phyloP scores from a whole-genome alignment of 2,113 vertebrate genomes.

The Pagrus major region DNA sequence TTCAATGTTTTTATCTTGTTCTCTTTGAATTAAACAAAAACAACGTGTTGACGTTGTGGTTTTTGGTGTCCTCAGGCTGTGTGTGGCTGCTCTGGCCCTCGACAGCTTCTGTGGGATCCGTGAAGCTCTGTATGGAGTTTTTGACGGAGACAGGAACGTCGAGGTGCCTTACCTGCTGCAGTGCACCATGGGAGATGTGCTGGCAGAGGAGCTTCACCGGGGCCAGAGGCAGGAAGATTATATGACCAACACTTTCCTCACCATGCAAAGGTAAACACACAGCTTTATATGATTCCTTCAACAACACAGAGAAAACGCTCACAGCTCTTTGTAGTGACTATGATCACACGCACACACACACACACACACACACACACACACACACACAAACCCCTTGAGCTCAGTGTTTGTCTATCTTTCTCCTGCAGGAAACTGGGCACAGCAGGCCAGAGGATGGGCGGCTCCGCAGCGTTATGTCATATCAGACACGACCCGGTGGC shows the following conservation, averaged over 20 bases:
- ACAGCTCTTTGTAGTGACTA: neutral
- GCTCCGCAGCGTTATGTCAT: conserved; percentile 95
- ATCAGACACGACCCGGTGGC: conserved; percentile 94
- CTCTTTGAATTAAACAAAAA: neutral
- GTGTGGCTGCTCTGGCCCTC: conserved; percentile 94
- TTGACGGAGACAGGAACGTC: conserved; percentile 95
- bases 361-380: neutral
- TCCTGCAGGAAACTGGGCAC: conserved; percentile 93
- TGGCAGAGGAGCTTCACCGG: conserved; percentile 95
- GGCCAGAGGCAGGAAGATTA: conserved; percentile 93
- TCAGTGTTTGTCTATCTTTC: neutral
- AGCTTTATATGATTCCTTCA: neutral
- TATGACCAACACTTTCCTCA: conserved; percentile 97
- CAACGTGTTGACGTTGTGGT: neutral
- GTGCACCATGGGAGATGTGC: conserved; percentile 97
- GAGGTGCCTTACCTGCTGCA: conserved; percentile 97
- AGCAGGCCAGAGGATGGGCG: conserved; percentile 96
- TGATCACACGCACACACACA: neutral
- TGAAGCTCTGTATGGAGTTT: conserved; percentile 96
- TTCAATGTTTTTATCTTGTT: neutral
- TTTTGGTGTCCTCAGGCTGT: conserved; percentile 85
- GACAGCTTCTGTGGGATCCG: conserved; percentile 94
- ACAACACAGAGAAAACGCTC: neutral
- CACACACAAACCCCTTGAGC: neutral
- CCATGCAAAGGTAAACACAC: conserved; percentile 92